Base-by-base conservation (phyloP, 2,113 vertebrate genomes). In the Phycodurus eques region DNA sequence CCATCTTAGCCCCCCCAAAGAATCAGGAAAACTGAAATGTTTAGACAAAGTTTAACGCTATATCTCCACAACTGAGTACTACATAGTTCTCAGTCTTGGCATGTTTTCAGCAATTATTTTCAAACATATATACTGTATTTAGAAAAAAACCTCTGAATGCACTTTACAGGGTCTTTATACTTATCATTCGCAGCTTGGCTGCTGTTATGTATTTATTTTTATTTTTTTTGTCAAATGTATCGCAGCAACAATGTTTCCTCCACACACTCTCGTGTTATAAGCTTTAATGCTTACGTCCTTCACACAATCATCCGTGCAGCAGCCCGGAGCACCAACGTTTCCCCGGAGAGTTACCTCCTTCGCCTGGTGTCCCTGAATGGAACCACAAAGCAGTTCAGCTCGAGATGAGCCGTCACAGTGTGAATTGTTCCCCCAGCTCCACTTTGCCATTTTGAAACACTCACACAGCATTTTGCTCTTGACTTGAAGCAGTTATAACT, bases 251-350 rank as follows among this genome's bases (percentile, higher is more conserved):
- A 71, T 62, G 49, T 7, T 42, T 69, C 67, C 54, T 57, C 74
- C 69, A 67, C 56, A 76, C 69, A 42, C 69, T 59, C 66, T 31
- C 71, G 68, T 62, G 46, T 56, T 73, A 76, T 77, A 76, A 80
- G 66, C 68, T 72, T 17, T 59, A 35, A 65, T 80, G 72, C 6
- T 31, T 79, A 87, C 54, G 74, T 84, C 86, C 81, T 87, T 86
- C 84, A 82, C 78, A 72, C 63, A 17, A 39, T 61, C 72, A 31
- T 74, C 73, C 77, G n/a, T 78, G 80, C 77, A 71, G 72, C 63
- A 47, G 67, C 85, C 79, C 20, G 77, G 76, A 80, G 80, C 80
- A 75, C 79, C 82, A 57, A 74, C 78, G 74, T 84, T 85, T 71
- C 79, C 78, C 77, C 11, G 56, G 82, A 76, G 80, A 68, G 67